A percentile compares a stretch with the other conserved stretches of the same genome.
Conservation (phyloP, 2,888 invertebrate species). For the Unio delphinus region DNA sequence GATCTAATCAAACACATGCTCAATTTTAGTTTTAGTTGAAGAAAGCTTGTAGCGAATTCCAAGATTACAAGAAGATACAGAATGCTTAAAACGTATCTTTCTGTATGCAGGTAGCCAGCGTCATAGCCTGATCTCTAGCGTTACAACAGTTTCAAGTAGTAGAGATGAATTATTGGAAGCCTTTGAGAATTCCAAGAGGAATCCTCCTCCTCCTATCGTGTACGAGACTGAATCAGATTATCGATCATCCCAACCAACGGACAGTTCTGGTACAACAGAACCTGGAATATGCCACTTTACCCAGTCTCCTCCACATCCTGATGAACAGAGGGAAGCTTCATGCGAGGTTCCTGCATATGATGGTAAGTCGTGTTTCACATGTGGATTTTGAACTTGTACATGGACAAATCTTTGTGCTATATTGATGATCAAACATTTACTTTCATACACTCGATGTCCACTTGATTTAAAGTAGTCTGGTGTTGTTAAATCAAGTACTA, state of each 20-base stretch:
- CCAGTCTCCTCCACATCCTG: conserved; percentile 64
- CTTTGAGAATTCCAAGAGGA: conserved; percentile 60
- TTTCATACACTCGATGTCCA: neutral
- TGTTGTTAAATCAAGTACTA: conserved; percentile 8
- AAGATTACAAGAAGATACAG: no score
- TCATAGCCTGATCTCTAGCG: conserved; percentile 64
- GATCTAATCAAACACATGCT: no score
- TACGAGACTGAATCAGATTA: conserved; percentile 55
- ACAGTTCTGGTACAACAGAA: conserved; percentile 62
- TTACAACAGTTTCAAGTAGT: conserved; percentile 66
- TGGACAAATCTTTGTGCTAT: neutral
- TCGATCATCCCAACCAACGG: conserved; percentile 59
- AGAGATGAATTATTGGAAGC: conserved; percentile 64
- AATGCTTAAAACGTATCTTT: neutral
- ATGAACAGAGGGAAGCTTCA: conserved; percentile 64
- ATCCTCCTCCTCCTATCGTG: conserved; percentile 58
- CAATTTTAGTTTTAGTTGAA: no score
- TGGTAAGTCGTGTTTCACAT: conserved; percentile 31
- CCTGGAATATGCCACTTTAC: conserved; percentile 66
- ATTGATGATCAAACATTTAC: neutral
- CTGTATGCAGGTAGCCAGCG: conserved; percentile 54
- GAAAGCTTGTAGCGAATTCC: no score
- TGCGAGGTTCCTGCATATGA: conserved; percentile 65
- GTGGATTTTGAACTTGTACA: neutral
- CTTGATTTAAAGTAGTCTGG: neutral